Evolutionary conservation across 2,888 invertebrate species (phyloP), one percentile per base, ranked within the genome.

Genomic region (Tridacna gigas): DNA sequence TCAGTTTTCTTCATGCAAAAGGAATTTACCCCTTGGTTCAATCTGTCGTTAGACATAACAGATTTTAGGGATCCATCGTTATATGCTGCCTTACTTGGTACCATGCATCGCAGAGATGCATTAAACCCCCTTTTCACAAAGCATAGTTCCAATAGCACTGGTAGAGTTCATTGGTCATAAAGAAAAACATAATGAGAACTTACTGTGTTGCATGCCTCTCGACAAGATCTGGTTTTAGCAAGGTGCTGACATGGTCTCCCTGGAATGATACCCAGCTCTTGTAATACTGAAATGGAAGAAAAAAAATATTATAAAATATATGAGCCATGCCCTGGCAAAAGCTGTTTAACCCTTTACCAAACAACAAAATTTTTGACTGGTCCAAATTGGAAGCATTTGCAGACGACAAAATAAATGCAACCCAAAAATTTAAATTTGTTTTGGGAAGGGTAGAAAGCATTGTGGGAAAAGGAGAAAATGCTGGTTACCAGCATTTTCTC

Each of bases 191-290:
- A 25, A 26, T 9, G 56, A 48, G 18, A 25, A 26, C 61, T 79
- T 79, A 87, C 88, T 69, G 83, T 79, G 18, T 86, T 56, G 65
- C 90, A 90, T 20, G 89, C 86, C n/a, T 89, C 88, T 26, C 86
- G 26, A 74, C 90, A 90, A 47, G 82, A 82, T 71, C 69, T 80
- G 18, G 79, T 88, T 83, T 85, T 89, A 5, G 80, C 85, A 56
- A 86, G 56, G 48, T 88, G 85, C 77, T 89, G 88, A 73, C 90
- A 90, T 47, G 88, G 88, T 13, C 87, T 80, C 11, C 87, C 84
- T 61, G 84, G 85, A 37, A 83, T 85, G 47, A 77, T 77, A 1
- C 82, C 74, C 65, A 85, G 51, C 20, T 85, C 84, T 47, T 65
- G 66, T 48, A 90, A 79, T 45, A 84, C 90, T 90, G 82, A 77